Evolutionary conservation across 2,888 invertebrate genomes (phyloP).

Genomic region (Eupithecia subfuscata): DNA sequence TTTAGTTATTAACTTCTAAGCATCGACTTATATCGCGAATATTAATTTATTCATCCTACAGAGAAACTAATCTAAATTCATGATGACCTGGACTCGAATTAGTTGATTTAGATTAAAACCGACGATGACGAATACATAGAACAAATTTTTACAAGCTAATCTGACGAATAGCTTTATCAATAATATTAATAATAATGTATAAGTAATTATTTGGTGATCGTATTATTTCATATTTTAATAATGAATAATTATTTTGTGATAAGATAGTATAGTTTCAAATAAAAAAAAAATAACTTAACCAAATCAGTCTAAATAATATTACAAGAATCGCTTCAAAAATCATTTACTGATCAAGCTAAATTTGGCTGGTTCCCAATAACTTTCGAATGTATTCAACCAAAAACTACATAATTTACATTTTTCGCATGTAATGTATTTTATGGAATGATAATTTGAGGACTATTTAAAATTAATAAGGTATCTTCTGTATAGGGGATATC

Average conservation of each 20-base stretch:
- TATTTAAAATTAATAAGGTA: constrained; percentile 27
- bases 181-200: background rate
- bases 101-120: no score
- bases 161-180: background rate
- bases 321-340: constrained; percentile 23
- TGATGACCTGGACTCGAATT: background rate
- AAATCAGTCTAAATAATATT: constrained; percentile 72
- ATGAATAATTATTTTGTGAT: background rate
- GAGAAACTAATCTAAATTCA: background rate
- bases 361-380: constrained; percentile 13
- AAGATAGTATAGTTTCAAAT: constrained; percentile 10
- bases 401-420: constrained; percentile 30
- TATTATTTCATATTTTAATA: constrained; percentile 9
- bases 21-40: background rate
- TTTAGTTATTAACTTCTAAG: background rate
- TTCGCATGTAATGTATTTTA: constrained; percentile 19
- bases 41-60: background rate
- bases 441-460: constrained; percentile 42
- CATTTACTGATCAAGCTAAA: constrained; percentile 5
- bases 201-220: background rate
- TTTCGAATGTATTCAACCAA: constrained; percentile 18
- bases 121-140: no score
- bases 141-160: background rate
- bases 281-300: constrained; percentile 59
- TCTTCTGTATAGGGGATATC: constrained; percentile 20